phyloP scores from a whole-genome alignment of 2,113 vertebrate genomes.

The Lampris megalopsis region DNA sequence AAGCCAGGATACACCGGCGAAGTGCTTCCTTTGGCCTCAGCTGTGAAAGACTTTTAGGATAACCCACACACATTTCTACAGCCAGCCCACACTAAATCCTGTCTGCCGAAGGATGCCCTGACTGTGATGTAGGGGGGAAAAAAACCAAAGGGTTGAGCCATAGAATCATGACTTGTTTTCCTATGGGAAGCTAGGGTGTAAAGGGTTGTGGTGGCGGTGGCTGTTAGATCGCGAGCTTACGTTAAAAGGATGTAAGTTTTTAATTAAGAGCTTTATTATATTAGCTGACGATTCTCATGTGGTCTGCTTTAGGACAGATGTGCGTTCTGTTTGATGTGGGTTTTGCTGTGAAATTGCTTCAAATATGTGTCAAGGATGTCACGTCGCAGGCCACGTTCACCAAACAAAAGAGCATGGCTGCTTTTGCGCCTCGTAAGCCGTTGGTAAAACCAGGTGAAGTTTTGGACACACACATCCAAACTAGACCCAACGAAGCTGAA shows the following conservation, averaged over 20 bases:
- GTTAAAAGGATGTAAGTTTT: not conserved
- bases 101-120: conserved; percentile 34
- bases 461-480: too few relatives aligned
- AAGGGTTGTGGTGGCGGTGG: conserved; percentile 26
- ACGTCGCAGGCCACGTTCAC: not conserved
- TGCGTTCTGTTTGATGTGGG: conserved; percentile 23
- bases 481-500: too few relatives aligned
- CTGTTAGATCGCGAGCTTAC: not conserved
- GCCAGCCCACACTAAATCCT: conserved; percentile 36
- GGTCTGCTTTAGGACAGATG: conserved; percentile 2
- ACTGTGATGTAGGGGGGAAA: conserved; percentile 2
- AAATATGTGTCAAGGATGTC: not conserved
- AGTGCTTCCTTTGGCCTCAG: conserved; percentile 49
- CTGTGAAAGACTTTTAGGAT: conserved; percentile 8
- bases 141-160: conserved; percentile 31
- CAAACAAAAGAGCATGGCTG: not conserved
- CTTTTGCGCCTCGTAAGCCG: too few relatives aligned
- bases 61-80: conserved; percentile 26
- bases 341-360: not conserved
- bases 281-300: conserved; percentile 12
- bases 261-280: conserved; percentile 5
- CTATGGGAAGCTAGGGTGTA: conserved; percentile 12
- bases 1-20: conserved; percentile 54
- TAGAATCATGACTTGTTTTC: conserved; percentile 21
- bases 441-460: too few relatives aligned